A percentile compares a stretch with the other conserved stretches of the same genome.
Conservation (phyloP, 2,888 invertebrate genomes). For the Rosalia funebris region DNA sequence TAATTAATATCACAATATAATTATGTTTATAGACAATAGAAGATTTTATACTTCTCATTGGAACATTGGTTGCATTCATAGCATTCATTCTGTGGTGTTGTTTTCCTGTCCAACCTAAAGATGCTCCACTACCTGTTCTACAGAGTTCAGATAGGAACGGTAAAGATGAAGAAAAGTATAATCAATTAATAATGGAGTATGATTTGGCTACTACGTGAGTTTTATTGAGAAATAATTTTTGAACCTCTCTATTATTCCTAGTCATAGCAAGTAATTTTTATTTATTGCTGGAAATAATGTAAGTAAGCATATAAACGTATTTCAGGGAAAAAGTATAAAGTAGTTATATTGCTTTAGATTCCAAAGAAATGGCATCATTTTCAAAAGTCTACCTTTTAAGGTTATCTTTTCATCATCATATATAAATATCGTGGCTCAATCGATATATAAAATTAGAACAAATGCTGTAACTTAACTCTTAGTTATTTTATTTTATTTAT, state of each 20-base stretch:
- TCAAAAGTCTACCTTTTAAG: too few relatives aligned
- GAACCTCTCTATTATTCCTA: not conserved
- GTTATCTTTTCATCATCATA: too few relatives aligned
- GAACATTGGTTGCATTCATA: slow-evolving; percentile 71
- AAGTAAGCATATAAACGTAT: too few relatives aligned
- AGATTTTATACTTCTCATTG: slow-evolving; percentile 71
- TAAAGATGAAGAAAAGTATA: slow-evolving; percentile 58
- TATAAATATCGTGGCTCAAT: too few relatives aligned
- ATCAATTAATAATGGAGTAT: slow-evolving; percentile 52
- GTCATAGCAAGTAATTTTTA: slow-evolving; percentile 7
- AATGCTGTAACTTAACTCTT: too few relatives aligned
- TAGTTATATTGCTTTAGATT: too few relatives aligned
- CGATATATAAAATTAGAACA: too few relatives aligned
- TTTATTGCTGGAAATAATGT: too few relatives aligned
- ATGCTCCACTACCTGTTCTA: slow-evolving; percentile 51
- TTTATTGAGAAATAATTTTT: not conserved
- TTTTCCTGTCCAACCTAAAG: slow-evolving; percentile 66
- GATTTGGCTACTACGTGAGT: slow-evolving; percentile 16
- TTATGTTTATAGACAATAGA: slow-evolving; percentile 67
- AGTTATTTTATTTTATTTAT: too few relatives aligned
- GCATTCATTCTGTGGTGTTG: slow-evolving; percentile 74
- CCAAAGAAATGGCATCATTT: too few relatives aligned
- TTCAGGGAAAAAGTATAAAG: too few relatives aligned
- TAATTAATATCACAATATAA: too few relatives aligned
- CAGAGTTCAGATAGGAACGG: slow-evolving; percentile 25